Percentiles rank a stretch among this genome's conserved stretches.
phyloP scores from a whole-genome alignment of 2,888 invertebrate species.

The Thumatha senex region DNA sequence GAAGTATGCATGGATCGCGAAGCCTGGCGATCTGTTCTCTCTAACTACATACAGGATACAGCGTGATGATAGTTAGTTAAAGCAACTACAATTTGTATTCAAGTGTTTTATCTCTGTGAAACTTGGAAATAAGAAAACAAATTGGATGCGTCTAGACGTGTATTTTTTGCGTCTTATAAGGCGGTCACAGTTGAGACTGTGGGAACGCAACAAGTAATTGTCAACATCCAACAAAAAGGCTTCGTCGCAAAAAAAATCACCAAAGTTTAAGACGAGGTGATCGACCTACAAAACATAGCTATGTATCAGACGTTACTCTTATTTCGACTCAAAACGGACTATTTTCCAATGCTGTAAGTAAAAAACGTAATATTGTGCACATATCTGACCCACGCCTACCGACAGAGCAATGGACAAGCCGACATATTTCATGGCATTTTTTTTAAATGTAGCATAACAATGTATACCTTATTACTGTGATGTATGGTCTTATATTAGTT shows the following conservation, averaged over 20 bases:
- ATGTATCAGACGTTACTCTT: constrained; percentile 45
- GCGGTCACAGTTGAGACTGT: constrained; percentile 44
- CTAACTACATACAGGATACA: too few relatives aligned
- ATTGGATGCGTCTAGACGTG: constrained; percentile 29
- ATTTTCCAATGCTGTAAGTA: constrained; percentile 51
- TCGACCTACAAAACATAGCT: constrained; percentile 49
- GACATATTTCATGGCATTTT: constrained; percentile 75
- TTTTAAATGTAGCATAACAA: constrained; percentile 36
- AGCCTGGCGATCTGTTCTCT: too few relatives aligned
- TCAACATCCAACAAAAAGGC: constrained; percentile 55
- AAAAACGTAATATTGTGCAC: constrained; percentile 57
- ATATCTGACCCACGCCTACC: constrained; percentile 79
- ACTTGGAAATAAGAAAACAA: constrained; percentile 21
- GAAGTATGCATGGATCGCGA: too few relatives aligned
- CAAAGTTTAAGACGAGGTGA: constrained; percentile 61
- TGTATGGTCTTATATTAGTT: constrained; percentile 51
- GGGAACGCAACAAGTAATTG: constrained; percentile 57
- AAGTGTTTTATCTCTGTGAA: not conserved
- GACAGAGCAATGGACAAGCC: constrained; percentile 65
- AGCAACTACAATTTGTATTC: not conserved
- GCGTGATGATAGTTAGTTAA: too few relatives aligned
- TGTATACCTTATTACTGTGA: constrained; percentile 50
- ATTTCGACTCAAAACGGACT: constrained; percentile 47
- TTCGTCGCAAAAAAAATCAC: constrained; percentile 44
- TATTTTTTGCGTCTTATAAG: constrained; percentile 37